Conservation (phyloP, 2,888 invertebrate genomes). For the Drosophila prostipennis region DNA sequence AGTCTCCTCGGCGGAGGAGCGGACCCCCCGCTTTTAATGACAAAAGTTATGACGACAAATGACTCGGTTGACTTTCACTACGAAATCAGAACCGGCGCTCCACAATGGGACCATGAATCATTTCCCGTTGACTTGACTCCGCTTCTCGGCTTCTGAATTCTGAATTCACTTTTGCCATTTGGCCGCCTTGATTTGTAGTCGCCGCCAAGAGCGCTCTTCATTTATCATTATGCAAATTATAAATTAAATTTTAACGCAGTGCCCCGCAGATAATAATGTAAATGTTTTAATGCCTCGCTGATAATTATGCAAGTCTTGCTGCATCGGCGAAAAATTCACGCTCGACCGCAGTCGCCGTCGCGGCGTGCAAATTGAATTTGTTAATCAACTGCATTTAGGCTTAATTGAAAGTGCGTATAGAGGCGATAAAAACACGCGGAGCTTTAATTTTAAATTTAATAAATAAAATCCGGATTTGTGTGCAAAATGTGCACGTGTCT, state of each 20-base stretch:
- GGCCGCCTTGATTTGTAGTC: constrained; percentile 45
- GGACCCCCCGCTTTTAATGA: constrained; percentile 58
- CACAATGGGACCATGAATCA: constrained; percentile 71
- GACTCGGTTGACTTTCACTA: constrained; percentile 75
- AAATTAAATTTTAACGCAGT: constrained; percentile 57
- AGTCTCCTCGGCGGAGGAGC: constrained; percentile 16
- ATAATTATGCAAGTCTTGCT: constrained; percentile 49
- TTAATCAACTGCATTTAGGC: constrained; percentile 70
- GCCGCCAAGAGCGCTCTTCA: constrained; percentile 33
- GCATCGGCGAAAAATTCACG: constrained; percentile 37
- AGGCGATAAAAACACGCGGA: neutral
- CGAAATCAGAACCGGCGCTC: constrained; percentile 61
- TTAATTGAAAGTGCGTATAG: constrained; percentile 56
- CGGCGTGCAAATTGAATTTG: constrained; percentile 60
- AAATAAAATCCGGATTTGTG: neutral
- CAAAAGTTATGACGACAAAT: constrained; percentile 78
- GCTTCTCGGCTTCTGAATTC: constrained; percentile 27
- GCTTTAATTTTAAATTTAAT: constrained; percentile 24
- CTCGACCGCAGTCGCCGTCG: constrained; percentile 15
- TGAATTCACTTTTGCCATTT: constrained; percentile 58
- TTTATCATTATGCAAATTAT: constrained; percentile 72
- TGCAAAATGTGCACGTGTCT: neutral
- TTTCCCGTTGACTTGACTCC: constrained; percentile 50
- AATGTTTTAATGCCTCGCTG: constrained; percentile 40
- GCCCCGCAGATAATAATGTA: constrained; percentile 50